These are phyloP conservation scores for Pseudochirops cupreus DNA, from an alignment of 2,797 vertebrate species.

Conservation along the genomic window DNA sequence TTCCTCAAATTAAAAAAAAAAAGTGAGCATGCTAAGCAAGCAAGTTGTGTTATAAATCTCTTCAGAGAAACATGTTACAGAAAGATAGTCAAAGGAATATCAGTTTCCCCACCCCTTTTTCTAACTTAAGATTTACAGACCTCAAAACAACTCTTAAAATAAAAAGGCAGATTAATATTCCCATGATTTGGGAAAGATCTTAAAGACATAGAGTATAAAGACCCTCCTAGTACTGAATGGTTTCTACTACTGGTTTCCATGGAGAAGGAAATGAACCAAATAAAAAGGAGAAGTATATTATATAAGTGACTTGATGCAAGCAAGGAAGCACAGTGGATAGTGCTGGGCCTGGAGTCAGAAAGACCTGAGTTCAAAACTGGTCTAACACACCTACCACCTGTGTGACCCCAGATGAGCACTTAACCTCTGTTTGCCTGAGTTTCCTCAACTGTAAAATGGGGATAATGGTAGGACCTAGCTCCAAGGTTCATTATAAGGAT, in stretches of 20 bases:
- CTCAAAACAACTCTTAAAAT: not conserved
- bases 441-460: not conserved
- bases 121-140: not conserved
- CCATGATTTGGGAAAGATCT: not conserved
- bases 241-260: not conserved
- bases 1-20: conserved; percentile 29
- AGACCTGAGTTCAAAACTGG: not conserved
- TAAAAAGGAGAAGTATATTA: not conserved
- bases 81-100: conserved; percentile 47
- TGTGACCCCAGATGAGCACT: not conserved
- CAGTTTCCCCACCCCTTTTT: not conserved
- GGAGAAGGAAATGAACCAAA: not conserved
- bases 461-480: not conserved
- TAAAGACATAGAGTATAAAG: not conserved
- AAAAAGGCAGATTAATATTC: not conserved
- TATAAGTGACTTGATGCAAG: not conserved
- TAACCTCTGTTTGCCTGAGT: not conserved
- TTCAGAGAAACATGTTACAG: conserved; percentile 72
- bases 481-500: not conserved
- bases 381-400: not conserved
- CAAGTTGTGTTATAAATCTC: conserved; percentile 80
- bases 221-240: not conserved
- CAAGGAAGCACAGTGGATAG: not conserved
- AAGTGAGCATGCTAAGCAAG: conserved; percentile 74
- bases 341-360: not conserved